Evolutionary conservation across 53 echinoderm and acorn worm genomes (phyloP).

Genomic region (Hippasteria phrygiana): DNA sequence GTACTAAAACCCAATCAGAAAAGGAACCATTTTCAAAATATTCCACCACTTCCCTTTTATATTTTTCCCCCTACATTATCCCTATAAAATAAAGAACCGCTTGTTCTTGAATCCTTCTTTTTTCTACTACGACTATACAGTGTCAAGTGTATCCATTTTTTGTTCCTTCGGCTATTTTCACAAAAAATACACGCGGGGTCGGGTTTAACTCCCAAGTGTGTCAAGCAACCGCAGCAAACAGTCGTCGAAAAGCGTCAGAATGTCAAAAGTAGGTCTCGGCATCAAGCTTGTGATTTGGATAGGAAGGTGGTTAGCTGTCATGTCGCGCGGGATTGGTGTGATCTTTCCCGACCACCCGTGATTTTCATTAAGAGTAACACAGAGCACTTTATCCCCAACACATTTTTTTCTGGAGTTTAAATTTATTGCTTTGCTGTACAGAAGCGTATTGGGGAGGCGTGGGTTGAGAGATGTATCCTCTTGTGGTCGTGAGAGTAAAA

Average conservation of each 20-base stretch:
- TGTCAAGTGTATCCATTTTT: conserved; percentile 36
- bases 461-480: too few species aligned
- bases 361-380: conserved; percentile 44
- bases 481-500: too few species aligned
- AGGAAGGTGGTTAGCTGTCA: neutral
- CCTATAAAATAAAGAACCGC: too few species aligned
- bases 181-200: neutral
- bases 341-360: conserved; percentile 44
- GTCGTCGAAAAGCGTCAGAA: neutral
- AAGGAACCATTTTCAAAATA: too few species aligned
- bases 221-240: conserved; percentile 4
- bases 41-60: too few species aligned
- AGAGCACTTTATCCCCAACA: neutral
- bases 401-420: neutral
- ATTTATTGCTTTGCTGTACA: neutral
- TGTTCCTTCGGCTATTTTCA: conserved; percentile 31
- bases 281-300: neutral
- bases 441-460: too few species aligned
- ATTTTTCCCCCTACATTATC: too few species aligned
- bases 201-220: conserved; percentile 33
- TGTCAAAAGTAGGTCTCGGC: neutral
- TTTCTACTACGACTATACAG: too few species aligned
- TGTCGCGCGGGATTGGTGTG: neutral
- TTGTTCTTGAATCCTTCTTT: too few species aligned
- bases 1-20: too few species aligned